Evolutionary conservation across 1,140 invertebrate species (phyloP).

Genomic region (Trichoplusia ni): DNA sequence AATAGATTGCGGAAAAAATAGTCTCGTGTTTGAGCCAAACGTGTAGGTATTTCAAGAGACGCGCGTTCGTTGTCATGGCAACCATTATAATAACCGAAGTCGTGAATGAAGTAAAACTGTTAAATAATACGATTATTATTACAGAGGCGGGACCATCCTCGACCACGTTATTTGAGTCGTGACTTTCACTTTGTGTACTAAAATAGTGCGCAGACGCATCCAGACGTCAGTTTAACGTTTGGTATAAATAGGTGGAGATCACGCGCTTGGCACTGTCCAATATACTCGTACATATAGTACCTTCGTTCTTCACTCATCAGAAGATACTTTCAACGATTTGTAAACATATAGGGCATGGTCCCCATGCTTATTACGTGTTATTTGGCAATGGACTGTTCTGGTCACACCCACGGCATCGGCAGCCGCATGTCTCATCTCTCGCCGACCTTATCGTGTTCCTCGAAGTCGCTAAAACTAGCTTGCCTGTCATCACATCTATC

Average conservation of each 20-base stretch:
- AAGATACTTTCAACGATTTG: conserved; percentile 22
- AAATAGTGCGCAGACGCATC: conserved; percentile 40
- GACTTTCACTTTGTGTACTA: conserved; percentile 43
- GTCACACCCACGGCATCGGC: neutral
- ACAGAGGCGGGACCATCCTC: conserved; percentile 18
- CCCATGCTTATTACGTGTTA: neutral
- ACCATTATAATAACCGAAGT: neutral
- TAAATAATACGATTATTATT: conserved; percentile 17
- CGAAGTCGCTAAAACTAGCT: no score
- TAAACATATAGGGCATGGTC: conserved; percentile 7
- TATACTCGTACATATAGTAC: neutral
- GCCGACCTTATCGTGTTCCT: no score
- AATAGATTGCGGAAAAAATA: no score
- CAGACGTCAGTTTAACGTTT: conserved; percentile 14
- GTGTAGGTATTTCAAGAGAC: neutral
- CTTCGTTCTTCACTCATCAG: conserved; percentile 7
- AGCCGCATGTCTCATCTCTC: neutral
- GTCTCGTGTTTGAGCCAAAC: neutral
- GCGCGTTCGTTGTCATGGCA: neutral
- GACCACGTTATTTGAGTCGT: conserved; percentile 31
- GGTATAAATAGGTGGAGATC: conserved; percentile 32
- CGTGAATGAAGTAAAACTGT: conserved; percentile 9
- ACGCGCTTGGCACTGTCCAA: conserved; percentile 39
- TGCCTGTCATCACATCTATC: no score
- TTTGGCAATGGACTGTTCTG: neutral